Base-by-base conservation (phyloP, 1,140 invertebrate species). In the Bombus difficillimus region DNA sequence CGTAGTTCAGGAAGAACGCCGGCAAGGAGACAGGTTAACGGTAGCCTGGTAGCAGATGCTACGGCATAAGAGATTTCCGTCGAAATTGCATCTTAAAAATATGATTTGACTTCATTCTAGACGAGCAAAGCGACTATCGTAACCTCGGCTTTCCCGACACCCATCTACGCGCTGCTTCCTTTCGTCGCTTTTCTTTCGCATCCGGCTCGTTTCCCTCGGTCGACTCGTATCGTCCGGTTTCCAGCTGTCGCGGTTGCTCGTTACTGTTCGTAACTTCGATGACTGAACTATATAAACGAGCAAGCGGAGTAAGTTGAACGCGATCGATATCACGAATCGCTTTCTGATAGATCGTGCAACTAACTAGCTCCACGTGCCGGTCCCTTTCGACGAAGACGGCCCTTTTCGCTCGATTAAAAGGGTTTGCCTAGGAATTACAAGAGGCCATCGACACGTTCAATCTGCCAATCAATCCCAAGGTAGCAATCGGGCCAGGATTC, bases 11-110 rank as follows among this genome's bases (percentile, higher is more conserved):
- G 71, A 73, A 72, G 78, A 72, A 73, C 32, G 81, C 85, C 84
- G 69, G 66, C 18, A 10, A 81, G 37, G 22, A 85, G 75, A 81
- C 81, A 71, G 85, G 85, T 74, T 89, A 89, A 90, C 85, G 89
- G 88, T 79, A 72, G 77, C 59, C 69, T 74, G 76, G 89, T 81
- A 91, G 86, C 92, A 93, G 92, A 91, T 93, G 93, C 89, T 89
- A 89, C 92, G 62, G 74, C 85, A 90, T 89, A 90, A 91, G 89
- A 93, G 92, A 94, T 94, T 93, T 92, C 89, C 91, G 89, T 90
- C 88, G 91, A 94, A 94, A 94, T 94, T 94, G 92, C 93, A 93
- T 94, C 92, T 93, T 93, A 93, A 94, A 94, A 94, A 94, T 94
- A 94, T 92, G 92, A 94, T 94, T 91, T 91, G 88, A 92, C 92